Conservation (phyloP, 2,797 vertebrate genomes). For the Orestias chungarensis region DNA sequence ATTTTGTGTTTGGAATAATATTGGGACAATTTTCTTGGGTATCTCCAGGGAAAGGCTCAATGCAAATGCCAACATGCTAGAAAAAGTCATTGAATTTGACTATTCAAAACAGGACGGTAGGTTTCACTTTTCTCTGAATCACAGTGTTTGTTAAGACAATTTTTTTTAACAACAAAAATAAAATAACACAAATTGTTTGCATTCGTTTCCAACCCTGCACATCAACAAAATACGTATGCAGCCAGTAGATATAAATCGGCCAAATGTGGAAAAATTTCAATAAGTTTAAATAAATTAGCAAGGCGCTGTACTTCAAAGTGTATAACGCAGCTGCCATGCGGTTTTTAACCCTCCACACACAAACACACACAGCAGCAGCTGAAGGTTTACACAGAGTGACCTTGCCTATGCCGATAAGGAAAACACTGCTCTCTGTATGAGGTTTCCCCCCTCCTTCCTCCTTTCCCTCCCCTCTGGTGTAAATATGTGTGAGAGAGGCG, state of each 20-base stretch:
- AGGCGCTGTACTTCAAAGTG: constrained; percentile 10
- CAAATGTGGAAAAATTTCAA: not conserved
- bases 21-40: constrained; percentile 2
- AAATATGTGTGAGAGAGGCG: constrained; percentile 19
- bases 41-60: constrained; percentile 7
- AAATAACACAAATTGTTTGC: too few species aligned
- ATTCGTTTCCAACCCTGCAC: too few species aligned
- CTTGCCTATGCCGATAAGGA: constrained; percentile 69
- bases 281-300: not conserved
- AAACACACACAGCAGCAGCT: too few species aligned
- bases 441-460: constrained; percentile 23
- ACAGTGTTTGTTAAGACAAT: too few species aligned
- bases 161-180: too few species aligned
- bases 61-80: constrained; percentile 15
- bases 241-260: too few species aligned
- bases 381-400: constrained; percentile 69
- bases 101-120: constrained; percentile 60
- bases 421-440: constrained; percentile 59
- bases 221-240: too few species aligned
- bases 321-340: constrained; percentile 45
- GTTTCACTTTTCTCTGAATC: not conserved
- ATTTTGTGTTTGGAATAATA: constrained; percentile 15
- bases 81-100: constrained; percentile 65
- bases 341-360: constrained; percentile 35
- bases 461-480: not conserved